Conservation (phyloP, 2,888 invertebrate species). For the Aradus depressus region DNA sequence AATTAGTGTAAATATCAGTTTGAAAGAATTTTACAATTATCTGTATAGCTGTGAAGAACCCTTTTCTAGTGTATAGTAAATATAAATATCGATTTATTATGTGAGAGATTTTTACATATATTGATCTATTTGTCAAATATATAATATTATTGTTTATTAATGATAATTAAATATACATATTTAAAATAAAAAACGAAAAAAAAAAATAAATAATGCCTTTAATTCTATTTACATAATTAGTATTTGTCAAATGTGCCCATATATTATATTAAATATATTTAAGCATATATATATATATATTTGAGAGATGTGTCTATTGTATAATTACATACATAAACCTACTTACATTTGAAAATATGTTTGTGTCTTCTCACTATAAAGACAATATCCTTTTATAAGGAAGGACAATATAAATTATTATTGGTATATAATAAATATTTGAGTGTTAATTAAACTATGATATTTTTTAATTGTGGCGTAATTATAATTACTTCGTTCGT, state of each 20-base stretch:
- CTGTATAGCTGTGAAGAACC: no score
- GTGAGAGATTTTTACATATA: no score
- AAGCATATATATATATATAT: not conserved
- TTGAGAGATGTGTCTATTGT: slow-evolving; percentile 5
- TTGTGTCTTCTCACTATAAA: slow-evolving; percentile 26
- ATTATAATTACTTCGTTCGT: no score
- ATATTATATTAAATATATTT: slow-evolving; percentile 3
- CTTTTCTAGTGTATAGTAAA: no score
- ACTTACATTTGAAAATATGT: slow-evolving; percentile 15
- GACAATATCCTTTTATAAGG: slow-evolving; percentile 28
- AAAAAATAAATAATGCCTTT: not conserved
- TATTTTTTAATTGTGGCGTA: slow-evolving; percentile 18
- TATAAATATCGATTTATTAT: no score
- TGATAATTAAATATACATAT: not conserved
- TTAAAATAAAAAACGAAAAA: slow-evolving; percentile 1
- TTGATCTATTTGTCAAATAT: not conserved
- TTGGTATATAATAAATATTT: slow-evolving; percentile 13
- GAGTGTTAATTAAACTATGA: slow-evolving; percentile 15
- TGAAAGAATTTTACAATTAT: no score
- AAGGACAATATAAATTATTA: slow-evolving; percentile 27
- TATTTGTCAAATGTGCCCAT: not conserved
- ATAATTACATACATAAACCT: slow-evolving; percentile 8
- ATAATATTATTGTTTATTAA: not conserved
- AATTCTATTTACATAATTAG: not conserved
- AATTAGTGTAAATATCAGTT: no score